Conservation (phyloP, 2,888 invertebrate species). For the Lagria hirta region DNA sequence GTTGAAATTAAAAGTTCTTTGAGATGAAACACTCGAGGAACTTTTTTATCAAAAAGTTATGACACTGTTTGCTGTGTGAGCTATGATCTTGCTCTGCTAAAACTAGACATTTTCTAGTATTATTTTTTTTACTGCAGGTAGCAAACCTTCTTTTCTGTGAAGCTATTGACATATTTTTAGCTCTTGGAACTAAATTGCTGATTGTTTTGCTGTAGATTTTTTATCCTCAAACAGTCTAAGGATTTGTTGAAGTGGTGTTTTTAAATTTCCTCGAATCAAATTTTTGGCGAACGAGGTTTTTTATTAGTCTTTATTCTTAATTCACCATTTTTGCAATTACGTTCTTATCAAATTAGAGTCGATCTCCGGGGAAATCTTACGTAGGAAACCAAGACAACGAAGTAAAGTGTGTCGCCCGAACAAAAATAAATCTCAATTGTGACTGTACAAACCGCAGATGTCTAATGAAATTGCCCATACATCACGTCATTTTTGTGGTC, state of each 20-base stretch:
- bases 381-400: slow-evolving; percentile 25
- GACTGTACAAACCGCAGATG: slow-evolving; percentile 21
- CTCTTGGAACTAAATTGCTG: too few relatives aligned
- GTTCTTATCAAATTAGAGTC: slow-evolving; percentile 29
- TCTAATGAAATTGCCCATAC: slow-evolving; percentile 27
- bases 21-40: too few relatives aligned
- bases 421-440: slow-evolving; percentile 31
- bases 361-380: slow-evolving; percentile 29
- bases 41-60: too few relatives aligned
- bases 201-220: too few relatives aligned
- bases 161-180: too few relatives aligned
- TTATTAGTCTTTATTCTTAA: slow-evolving; percentile 30
- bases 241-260: slow-evolving; percentile 11
- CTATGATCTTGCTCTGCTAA: too few relatives aligned
- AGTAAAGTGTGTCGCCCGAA: slow-evolving; percentile 26
- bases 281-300: slow-evolving; percentile 24
- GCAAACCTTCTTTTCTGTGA: too few relatives aligned
- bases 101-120: too few relatives aligned
- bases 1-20: too few relatives aligned
- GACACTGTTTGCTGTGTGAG: too few relatives aligned
- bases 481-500: slow-evolving; percentile 17
- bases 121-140: too few relatives aligned
- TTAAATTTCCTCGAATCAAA: slow-evolving; percentile 13
- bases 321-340: slow-evolving; percentile 30
- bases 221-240: too few relatives aligned